phyloP scores from a whole-genome alignment of 1,140 invertebrate genomes.

The Drosophila bocqueti region DNA sequence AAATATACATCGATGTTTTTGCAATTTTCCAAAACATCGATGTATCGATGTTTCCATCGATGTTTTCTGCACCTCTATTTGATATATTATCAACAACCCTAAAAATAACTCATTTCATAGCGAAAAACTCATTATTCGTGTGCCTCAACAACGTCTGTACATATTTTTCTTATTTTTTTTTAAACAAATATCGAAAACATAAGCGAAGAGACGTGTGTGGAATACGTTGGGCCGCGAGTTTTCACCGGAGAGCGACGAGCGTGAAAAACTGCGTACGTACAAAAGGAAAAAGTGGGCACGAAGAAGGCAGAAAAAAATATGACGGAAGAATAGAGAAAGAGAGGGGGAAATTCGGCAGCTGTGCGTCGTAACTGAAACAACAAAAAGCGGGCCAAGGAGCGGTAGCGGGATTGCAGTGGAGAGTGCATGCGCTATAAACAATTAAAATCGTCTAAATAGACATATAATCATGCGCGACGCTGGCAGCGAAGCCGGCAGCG shows the following conservation, averaged over 20 bases:
- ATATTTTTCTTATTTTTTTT: conserved; percentile 41
- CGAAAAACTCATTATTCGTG: conserved; percentile 29
- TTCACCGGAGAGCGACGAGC: conserved; percentile 37
- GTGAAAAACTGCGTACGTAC: conserved; percentile 53
- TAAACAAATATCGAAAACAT: conserved; percentile 13
- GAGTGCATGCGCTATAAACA: conserved; percentile 35
- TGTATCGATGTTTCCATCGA: too few species aligned
- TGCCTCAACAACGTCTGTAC: conserved; percentile 3
- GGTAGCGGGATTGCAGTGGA: conserved; percentile 20
- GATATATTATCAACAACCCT: too few species aligned
- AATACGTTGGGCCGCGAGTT: conserved; percentile 35
- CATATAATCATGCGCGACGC: conserved; percentile 50
- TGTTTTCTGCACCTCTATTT: too few species aligned
- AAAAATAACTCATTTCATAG: conserved; percentile 31
- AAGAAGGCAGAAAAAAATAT: conserved; percentile 16
- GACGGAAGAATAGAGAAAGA: conserved; percentile 25
- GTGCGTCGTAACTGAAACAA: conserved; percentile 62
- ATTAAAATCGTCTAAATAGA: conserved; percentile 63
- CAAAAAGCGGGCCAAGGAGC: conserved; percentile 15
- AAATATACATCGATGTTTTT: too few species aligned
- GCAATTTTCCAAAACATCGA: too few species aligned
- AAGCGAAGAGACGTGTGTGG: conserved; percentile 20
- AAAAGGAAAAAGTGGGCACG: conserved; percentile 48
- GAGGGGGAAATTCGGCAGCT: conserved; percentile 50
- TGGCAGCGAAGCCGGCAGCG: conserved; percentile 17